Base-by-base conservation (phyloP, 2,888 invertebrate genomes). In the Dexiosoma caninum region DNA sequence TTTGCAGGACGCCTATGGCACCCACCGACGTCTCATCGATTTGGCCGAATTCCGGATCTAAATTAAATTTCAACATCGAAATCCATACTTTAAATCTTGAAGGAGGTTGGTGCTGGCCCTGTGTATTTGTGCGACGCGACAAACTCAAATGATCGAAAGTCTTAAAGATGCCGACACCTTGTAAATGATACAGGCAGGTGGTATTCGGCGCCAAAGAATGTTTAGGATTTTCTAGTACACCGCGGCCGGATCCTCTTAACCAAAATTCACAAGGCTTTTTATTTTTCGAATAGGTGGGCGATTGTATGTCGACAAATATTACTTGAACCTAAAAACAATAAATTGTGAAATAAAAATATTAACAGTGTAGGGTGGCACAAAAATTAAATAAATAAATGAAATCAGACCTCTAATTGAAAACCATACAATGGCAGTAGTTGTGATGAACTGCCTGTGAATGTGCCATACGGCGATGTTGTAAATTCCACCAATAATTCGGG, bases 401-500 rank as follows among this genome's bases (percentile, higher is more conserved):
- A 82, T 97, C 85, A 94, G 82, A 97, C 95, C 92, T 97, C 96
- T 62, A 97, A 91, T 88, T 97, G 97, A 90, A 97, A 97, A 83
- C 97, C 97, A 88, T 96, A 95, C 57, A 97, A 91, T 2, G 95
- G 94, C 88, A 95, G 93, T 49, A 93, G 92, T 27, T 95, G 94
- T 14, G 94, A 93, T 3, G 96, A 95, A 89, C 95, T 95, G 84
- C 96, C 92, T 60, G 88, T 88, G 90, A 97, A 96, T 83, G 96
- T 96, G 83, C 97, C 97, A 88, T 94, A 97, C 6, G 96, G 95
- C 19, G 96, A 96, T 51, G 96, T 96, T 79, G 95, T 95, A 89
- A 97, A 96, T 91, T 96, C 96, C 30, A 97, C 96, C 83, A 97
- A 92, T 85, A 97, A 91, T 90, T 97, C 96, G 78, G 96, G 95